Percentiles rank a stretch among this genome's conserved stretches.
Conservation (phyloP, 2,888 invertebrate species). For the Chaitophorus viminalis region DNA sequence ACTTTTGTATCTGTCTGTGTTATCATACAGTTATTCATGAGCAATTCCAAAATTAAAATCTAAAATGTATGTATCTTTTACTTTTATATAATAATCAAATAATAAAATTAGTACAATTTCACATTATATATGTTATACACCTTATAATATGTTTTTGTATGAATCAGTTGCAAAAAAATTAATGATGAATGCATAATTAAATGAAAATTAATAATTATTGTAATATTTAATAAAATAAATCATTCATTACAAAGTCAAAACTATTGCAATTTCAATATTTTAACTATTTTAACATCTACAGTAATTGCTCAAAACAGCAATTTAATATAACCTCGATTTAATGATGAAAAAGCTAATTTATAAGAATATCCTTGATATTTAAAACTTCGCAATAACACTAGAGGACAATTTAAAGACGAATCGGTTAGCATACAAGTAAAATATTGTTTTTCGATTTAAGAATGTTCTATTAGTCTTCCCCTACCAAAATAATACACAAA, state of each 20-base stretch:
- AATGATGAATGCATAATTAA: neutral
- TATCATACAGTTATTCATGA: neutral
- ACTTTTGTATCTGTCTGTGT: too few species aligned
- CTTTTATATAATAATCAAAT: neutral
- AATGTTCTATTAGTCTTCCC: neutral
- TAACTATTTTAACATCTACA: constrained; percentile 8
- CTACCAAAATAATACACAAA: neutral
- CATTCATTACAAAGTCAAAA: neutral
- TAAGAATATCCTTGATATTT: neutral
- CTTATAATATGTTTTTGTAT: too few species aligned
- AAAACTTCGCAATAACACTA: constrained; percentile 27
- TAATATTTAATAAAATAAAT: neutral
- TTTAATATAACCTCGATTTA: neutral
- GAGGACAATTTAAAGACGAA: neutral
- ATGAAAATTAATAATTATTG: neutral
- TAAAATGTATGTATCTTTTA: neutral
- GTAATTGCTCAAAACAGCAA: constrained; percentile 8
- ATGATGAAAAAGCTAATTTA: constrained; percentile 10
- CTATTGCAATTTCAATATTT: constrained; percentile 5
- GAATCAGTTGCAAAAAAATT: too few species aligned
- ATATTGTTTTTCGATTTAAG: neutral
- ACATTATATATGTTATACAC: too few species aligned
- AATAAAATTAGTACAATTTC: neutral
- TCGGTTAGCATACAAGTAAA: neutral
- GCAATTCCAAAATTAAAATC: neutral